A percentile compares a stretch with the other conserved stretches of the same genome.
Conservation (phyloP, 2,888 invertebrate species). For the Euphydryas editha region DNA sequence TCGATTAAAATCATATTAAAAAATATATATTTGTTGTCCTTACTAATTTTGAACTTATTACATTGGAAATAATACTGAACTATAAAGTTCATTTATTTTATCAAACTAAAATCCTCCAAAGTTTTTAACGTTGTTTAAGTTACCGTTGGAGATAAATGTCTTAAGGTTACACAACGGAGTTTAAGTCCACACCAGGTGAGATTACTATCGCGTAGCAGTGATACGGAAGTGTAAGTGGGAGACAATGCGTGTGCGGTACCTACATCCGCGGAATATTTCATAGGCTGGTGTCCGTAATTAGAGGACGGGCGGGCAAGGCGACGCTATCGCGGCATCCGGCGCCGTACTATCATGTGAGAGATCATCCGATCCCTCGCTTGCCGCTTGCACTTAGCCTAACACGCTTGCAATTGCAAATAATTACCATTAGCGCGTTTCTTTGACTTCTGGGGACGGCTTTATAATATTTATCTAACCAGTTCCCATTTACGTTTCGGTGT, state of each 20-base stretch:
- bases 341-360: slow-evolving; percentile 75
- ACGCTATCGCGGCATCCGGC: slow-evolving; percentile 68
- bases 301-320: slow-evolving; percentile 61
- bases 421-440: slow-evolving; percentile 38
- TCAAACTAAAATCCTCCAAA: not conserved
- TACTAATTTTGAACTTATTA: too few relatives aligned
- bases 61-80: not conserved
- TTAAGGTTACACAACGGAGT: slow-evolving; percentile 7
- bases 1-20: too few relatives aligned
- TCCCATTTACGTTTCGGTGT: not conserved
- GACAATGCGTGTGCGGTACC: slow-evolving; percentile 65
- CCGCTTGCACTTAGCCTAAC: slow-evolving; percentile 42
- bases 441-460: slow-evolving; percentile 22
- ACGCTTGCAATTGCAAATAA: slow-evolving; percentile 44
- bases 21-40: too few relatives aligned
- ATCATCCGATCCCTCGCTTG: slow-evolving; percentile 52
- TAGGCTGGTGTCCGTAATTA: slow-evolving; percentile 73
- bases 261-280: slow-evolving; percentile 63
- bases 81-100: too few relatives aligned
- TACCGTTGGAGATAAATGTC: slow-evolving; percentile 13
- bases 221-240: slow-evolving; percentile 65
- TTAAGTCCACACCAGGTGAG: slow-evolving; percentile 21
- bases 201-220: slow-evolving; percentile 41
- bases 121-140: slow-evolving; percentile 1
- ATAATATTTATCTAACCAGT: slow-evolving; percentile 12